Evolutionary conservation across 1,140 invertebrate species (phyloP), one percentile per base, ranked within the genome.

Genomic region (Eulimnadia texana): DNA sequence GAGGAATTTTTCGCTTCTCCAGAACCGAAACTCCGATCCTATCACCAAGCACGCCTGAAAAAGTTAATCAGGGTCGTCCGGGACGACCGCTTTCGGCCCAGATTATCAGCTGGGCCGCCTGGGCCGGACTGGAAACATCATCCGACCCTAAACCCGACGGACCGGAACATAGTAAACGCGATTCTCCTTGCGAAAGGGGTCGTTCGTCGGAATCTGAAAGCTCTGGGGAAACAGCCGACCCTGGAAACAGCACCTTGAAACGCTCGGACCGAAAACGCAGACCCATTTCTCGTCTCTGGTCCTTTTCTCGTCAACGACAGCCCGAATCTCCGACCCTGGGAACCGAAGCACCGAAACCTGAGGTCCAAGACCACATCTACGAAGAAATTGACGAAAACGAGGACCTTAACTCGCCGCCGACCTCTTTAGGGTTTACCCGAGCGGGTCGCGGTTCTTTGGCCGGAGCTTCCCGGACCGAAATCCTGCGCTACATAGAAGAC

Each of bases 351-450:
- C 33, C 6, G 16, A 42, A 42, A 16, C 16, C 33, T 6, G 16
- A 42, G 16, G 33, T 16, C 6, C 33, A 42, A 16, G 60, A 61
- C 9, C 60, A 52, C 10, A 54, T 61, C 10, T 61, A 61, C 23
- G 60, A 61, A 19, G 60, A 61, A 11, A 54, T 54, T 16, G 60
- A 61, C 60, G 60, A 61, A n/a, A 29, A 27, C 1, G 53, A 61
- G 25, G 60, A 51, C 10, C 19, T 25, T 22, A 42, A 58, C 1
- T 6, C 6, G 33, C 23, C 28, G 55, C n/a, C n/a, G n/a, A n/a
- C n/a, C n/a, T n/a, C n/a, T n/a, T n/a, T n/a, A n/a, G 28, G n/a
- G n/a, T 58, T 58, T 0, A 28, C 16, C 22, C 55, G 55, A 1
- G 28, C 29, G 1, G 27, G 42, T 16, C 10, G 55, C 22, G 55